These are phyloP conservation scores for Sphenodon punctatus DNA, from an alignment of 2,797 vertebrate species.

Conservation along the genomic window DNA sequence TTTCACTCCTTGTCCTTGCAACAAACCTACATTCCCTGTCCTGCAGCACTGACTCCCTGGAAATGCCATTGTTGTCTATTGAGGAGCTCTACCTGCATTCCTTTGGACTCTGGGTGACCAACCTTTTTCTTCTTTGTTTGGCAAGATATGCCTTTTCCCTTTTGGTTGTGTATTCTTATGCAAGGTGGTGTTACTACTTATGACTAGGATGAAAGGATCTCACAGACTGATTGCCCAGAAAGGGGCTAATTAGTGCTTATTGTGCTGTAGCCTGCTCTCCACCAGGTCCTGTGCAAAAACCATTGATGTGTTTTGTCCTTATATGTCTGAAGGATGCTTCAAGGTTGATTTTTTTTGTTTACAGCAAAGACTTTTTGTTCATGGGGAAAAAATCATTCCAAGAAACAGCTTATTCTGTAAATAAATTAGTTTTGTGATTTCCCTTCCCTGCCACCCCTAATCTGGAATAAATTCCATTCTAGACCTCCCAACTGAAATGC, in stretches of 20 bases:
- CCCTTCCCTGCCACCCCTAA: too few relatives aligned
- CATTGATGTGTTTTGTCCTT: not conserved
- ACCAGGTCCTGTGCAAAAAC: not conserved
- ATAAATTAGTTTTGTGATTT: not conserved
- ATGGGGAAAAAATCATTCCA: not conserved
- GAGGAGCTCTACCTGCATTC: too few relatives aligned
- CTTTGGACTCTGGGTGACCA: too few relatives aligned
- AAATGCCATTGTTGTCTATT: too few relatives aligned
- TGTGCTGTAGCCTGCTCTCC: not conserved
- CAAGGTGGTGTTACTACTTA: too few relatives aligned
- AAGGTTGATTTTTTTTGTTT: not conserved
- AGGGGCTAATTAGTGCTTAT: not conserved
- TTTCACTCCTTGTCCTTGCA: too few relatives aligned
- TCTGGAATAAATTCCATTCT: not conserved
- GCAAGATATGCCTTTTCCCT: too few relatives aligned
- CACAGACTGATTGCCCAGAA: accelerated
- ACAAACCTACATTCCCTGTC: too few relatives aligned
- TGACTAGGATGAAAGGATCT: too few relatives aligned
- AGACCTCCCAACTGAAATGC: not conserved
- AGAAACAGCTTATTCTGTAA: not conserved
- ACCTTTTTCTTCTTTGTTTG: too few relatives aligned
- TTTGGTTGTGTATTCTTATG: too few relatives aligned
- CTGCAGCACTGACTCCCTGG: too few relatives aligned
- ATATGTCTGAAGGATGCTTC: not conserved
- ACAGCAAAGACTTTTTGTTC: not conserved